Evolutionary conservation across 2,113 vertebrate species (phyloP).

Genomic region (Chionodraco myersi): DNA sequence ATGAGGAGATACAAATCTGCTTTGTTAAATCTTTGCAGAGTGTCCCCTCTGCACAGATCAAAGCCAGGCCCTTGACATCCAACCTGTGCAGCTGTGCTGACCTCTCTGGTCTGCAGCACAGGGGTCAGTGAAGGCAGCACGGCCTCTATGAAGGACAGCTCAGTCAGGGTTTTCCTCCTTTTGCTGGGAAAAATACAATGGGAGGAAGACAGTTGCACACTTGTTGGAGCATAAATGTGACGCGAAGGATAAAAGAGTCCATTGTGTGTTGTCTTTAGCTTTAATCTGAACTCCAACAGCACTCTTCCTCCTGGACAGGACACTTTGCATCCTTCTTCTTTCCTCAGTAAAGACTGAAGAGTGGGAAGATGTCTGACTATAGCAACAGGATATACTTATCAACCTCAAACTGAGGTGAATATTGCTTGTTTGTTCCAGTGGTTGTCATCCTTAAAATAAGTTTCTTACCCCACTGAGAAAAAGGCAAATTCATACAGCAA

Average conservation of each 20-base stretch:
- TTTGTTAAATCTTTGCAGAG: constrained; percentile 21
- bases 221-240: constrained; percentile 69
- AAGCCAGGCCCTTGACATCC: constrained; percentile 48
- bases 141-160: constrained; percentile 10
- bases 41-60: constrained; percentile 38
- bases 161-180: constrained; percentile 36
- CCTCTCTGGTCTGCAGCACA: constrained; percentile 27
- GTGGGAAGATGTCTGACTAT: constrained; percentile 45
- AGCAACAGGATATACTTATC: constrained; percentile 8
- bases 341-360: constrained; percentile 33
- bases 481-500: not conserved
- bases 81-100: constrained; percentile 31
- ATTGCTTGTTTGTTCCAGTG: not conserved
- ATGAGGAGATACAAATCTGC: constrained; percentile 41
- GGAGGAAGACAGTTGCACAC: constrained; percentile 82
- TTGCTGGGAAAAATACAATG: constrained; percentile 75
- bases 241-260: constrained; percentile 72
- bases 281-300: constrained; percentile 40
- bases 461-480: not conserved
- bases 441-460: too few relatives aligned
- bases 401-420: constrained; percentile 10
- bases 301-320: constrained; percentile 50
- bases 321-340: constrained; percentile 53
- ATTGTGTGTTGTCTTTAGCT: constrained; percentile 72
- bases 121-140: constrained; percentile 40